Evolutionary conservation across 2,888 invertebrate species (phyloP).

Genomic region (Apamea epomidion): DNA sequence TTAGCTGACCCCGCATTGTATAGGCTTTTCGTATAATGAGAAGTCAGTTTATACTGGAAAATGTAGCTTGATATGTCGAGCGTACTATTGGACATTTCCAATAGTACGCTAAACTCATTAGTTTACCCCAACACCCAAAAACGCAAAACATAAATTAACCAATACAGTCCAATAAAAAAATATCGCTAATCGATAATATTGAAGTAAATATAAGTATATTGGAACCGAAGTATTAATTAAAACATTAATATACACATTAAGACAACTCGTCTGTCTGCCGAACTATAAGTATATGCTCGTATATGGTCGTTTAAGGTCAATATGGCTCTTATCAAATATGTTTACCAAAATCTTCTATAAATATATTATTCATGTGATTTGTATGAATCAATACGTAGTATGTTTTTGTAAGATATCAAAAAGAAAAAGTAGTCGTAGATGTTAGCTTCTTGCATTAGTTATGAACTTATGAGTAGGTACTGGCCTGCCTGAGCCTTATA

Average conservation of each 20-base stretch:
- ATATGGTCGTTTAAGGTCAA: conserved; percentile 42
- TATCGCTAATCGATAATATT: conserved; percentile 46
- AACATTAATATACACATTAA: conserved; percentile 63
- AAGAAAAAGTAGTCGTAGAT: not conserved
- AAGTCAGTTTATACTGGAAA: too few species aligned
- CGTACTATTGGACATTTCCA: not conserved
- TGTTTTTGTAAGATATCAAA: conserved; percentile 27
- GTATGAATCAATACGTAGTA: not conserved
- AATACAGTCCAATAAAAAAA: conserved; percentile 33
- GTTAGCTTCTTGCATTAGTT: conserved; percentile 22
- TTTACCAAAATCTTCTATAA: conserved; percentile 39
- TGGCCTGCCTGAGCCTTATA: not conserved
- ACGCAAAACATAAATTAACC: conserved; percentile 19
- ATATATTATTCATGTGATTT: conserved; percentile 37
- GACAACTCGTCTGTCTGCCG: conserved; percentile 19
- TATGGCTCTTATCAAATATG: conserved; percentile 41
- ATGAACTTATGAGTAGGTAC: conserved; percentile 1
- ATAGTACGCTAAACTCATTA: too few species aligned
- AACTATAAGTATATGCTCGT: conserved; percentile 28
- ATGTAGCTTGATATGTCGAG: too few species aligned
- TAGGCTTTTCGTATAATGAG: too few species aligned
- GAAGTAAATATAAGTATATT: conserved; percentile 20
- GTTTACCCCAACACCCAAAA: conserved; percentile 9
- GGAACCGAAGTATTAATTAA: conserved; percentile 58
- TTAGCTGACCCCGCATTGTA: too few species aligned